Evolutionary conservation across 2,888 invertebrate species (phyloP), one percentile per base, ranked within the genome.

Genomic region (Pilophorus perplexus): DNA sequence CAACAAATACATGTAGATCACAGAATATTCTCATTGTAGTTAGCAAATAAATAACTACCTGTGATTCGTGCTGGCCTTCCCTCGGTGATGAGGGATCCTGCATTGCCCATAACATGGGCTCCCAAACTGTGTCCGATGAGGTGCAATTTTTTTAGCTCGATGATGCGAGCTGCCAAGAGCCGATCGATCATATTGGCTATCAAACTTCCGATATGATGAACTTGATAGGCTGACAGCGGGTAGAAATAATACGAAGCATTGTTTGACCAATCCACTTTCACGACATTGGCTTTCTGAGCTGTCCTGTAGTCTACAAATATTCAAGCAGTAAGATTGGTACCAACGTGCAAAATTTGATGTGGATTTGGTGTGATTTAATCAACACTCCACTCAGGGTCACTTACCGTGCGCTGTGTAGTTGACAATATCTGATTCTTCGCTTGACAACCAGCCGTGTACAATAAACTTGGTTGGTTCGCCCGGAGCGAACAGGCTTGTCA

Each of bases 231-330:
- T 2, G 68, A 44, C 1, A 59, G 14, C 0, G 50, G 50, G 50
- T 68, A 68, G 12, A 64, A 44, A 20, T 57, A 48, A 46, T 57
- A 66, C 3, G 69, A 67, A 1, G 74, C 73, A n/a, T 74, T 66
- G 1, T 69, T 66, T 8, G 74, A 76, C 83, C 83, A 83, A 72
- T 82, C 80, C 1, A 82, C 77, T 48, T 22, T 46, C 4, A 62
- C 62, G 18, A 83, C 75, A 70, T 82, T 83, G 67, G 75, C 77
- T 68, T 80, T 75, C 1, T 73, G 77, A n/a, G 69, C 73, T 6
- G 69, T 72, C 18, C 81, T 72, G 68, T 80, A 81, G 65, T 78
- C 80, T 37, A 74, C 18, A 48, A 57, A 14, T 16, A 4, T n/a
- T n/a, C n/a, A n/a, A n/a, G n/a, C n/a, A n/a, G n/a, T n/a, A n/a